phyloP scores from a whole-genome alignment of 1,140 invertebrate genomes.

The Drosophila insularis region DNA sequence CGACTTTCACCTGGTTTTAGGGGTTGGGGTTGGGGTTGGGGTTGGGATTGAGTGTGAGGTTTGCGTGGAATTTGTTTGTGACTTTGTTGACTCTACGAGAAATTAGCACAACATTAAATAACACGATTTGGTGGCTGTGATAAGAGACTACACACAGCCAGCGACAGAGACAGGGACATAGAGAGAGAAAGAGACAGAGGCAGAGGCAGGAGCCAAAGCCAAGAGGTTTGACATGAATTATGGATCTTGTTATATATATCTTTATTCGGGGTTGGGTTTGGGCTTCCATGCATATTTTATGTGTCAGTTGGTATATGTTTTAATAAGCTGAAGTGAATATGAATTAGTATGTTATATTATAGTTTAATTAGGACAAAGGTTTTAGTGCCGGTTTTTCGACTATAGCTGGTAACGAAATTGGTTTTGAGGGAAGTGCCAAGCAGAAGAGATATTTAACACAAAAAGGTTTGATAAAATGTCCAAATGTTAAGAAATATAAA shows the following conservation, averaged over 20 bases:
- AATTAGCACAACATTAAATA: conserved; percentile 82
- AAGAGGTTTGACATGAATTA: conserved; percentile 66
- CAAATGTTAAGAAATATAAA: neutral
- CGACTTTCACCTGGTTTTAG: conserved; percentile 60
- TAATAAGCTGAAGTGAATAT: conserved; percentile 48
- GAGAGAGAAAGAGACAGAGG: neutral
- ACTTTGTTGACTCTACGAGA: conserved; percentile 51
- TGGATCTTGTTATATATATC: conserved; percentile 54
- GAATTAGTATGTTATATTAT: conserved; percentile 40
- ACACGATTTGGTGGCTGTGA: conserved; percentile 72
- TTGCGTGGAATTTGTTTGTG: conserved; percentile 36
- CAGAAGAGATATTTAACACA: neutral
- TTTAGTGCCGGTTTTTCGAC: neutral
- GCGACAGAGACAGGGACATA: too few relatives aligned
- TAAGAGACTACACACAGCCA: conserved; percentile 30
- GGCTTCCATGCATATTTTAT: conserved; percentile 60
- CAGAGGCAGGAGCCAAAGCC: neutral
- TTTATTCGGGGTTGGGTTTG: conserved; percentile 13
- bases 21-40: neutral
- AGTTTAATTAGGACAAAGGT: conserved; percentile 60
- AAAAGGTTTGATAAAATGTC: neutral
- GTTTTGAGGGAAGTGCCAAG: neutral
- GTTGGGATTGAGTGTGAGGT: neutral
- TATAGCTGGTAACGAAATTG: neutral
- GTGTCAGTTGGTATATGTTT: conserved; percentile 36